A percentile compares a stretch with the other conserved stretches of the same genome.
These are phyloP conservation scores for Phalacrocorax carbo DNA, from an alignment of 2,113 vertebrate genomes.

Conservation along the genomic window DNA sequence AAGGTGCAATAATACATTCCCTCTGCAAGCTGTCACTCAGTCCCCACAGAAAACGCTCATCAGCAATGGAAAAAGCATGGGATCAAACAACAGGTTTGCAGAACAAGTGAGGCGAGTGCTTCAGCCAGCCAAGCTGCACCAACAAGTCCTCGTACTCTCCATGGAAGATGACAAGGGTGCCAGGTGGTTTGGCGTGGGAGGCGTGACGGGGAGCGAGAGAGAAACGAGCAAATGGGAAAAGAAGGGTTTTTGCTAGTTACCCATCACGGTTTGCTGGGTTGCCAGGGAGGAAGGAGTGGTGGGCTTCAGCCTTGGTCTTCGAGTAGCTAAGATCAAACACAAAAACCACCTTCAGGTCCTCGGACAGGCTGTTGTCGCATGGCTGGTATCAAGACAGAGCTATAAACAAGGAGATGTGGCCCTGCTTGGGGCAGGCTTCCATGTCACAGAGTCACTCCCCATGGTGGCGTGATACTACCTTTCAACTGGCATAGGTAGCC, in stretches of 20 bases:
- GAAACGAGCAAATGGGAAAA: not conserved
- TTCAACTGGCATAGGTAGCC: not conserved
- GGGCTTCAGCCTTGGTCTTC: constrained; percentile 14
- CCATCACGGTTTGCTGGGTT: not conserved
- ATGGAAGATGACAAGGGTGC: not conserved
- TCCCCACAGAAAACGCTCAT: not conserved
- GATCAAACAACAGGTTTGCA: not conserved
- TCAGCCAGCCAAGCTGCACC: not conserved
- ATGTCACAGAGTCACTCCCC: not conserved
- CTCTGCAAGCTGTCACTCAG: not conserved
- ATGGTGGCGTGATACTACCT: accelerated
- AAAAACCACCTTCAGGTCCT: constrained; percentile 20
- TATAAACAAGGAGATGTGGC: not conserved
- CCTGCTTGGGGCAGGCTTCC: not conserved
- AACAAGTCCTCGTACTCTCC: not conserved
- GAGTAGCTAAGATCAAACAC: constrained; percentile 41
- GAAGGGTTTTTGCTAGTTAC: not conserved
- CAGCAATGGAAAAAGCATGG: not conserved
- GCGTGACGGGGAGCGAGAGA: not conserved
- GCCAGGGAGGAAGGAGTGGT: not conserved
- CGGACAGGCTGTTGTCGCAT: not conserved
- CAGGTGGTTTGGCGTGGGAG: not conserved
- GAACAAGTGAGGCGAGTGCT: not conserved
- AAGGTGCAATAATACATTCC: not conserved
- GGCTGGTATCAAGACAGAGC: not conserved